Evolutionary conservation across 2,888 invertebrate genomes (phyloP), one percentile per base, ranked within the genome.

Genomic region (Entomobrya proxima): DNA sequence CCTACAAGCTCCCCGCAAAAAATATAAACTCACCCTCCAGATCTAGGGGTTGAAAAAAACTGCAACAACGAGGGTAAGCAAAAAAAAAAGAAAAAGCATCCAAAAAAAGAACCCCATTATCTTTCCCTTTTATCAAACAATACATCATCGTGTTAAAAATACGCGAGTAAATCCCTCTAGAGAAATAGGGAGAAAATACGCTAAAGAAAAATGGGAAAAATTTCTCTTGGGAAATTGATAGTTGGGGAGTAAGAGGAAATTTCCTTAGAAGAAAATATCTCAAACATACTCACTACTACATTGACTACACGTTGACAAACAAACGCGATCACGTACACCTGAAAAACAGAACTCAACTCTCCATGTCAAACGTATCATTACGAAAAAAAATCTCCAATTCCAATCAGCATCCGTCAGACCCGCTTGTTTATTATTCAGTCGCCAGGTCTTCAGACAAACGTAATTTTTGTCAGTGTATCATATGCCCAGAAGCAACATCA

Each of bases 181-280:
- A 78, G 77, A 78, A 78, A 64, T 64, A 44, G 61, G 35, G 52
- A 11, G 21, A 52, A 21, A 21, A 21, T 15, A 3, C 15, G 15
- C 47, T 3, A 3, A 47, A 5, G 21, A 5, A 21, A 5, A 58
- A 58, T 4, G 7, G 11, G 52, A 52, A 21, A 55, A 55, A 80
- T 80, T 80, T 80, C 80, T 80, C 80, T 21, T 32, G 80, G 72
- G 80, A 80, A 80, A 72, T 80, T n/a, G 15, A 52, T 13, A 47
- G n/a, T 21, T 52, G 52, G 52, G 13, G n/a, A 3, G 47, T 11
- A 47, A n/a, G 15, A 47, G 47, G 47, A 47, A 47, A 47, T 11
- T n/a, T n/a, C n/a, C n/a, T n/a, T n/a, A n/a, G n/a, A n/a, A 64
- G 64, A 30, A 1, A 35, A 32, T 30, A 35, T 30, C 32, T 30